These are phyloP conservation scores for Melospiza melodia DNA, from an alignment of 2,113 vertebrate genomes.

Conservation along the genomic window DNA sequence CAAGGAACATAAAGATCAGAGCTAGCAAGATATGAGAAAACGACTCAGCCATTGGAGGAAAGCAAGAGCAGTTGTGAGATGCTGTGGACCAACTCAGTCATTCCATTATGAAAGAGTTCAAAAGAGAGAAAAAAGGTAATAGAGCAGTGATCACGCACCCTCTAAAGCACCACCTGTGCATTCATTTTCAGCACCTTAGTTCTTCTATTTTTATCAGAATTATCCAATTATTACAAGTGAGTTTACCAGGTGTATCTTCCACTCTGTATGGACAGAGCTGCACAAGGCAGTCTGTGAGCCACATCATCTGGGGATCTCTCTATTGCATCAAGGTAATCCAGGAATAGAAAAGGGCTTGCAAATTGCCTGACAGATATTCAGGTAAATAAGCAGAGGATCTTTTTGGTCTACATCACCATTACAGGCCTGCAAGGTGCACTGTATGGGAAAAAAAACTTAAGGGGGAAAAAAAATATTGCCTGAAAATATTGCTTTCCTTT, in stretches of 20 bases:
- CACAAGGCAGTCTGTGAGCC: neutral
- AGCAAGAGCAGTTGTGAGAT: neutral
- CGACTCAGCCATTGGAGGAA: neutral
- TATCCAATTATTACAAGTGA: neutral
- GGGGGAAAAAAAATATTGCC: neutral
- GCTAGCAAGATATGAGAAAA: neutral
- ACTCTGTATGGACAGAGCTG: neutral
- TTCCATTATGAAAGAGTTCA: neutral
- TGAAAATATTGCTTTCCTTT: neutral
- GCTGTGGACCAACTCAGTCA: neutral
- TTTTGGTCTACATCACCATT: neutral
- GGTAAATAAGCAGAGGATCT: neutral
- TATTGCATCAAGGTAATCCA: neutral
- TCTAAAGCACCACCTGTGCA: neutral
- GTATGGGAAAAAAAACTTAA: neutral
- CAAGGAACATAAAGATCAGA: neutral
- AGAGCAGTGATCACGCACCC: neutral
- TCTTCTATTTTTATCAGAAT: neutral
- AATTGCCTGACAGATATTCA: neutral
- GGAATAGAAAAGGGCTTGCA: neutral
- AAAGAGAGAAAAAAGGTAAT: neutral
- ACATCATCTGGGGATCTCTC: neutral
- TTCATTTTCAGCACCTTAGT: neutral
- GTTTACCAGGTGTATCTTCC: neutral
- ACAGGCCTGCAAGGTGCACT: neutral